A percentile compares a stretch with the other conserved stretches of the same genome.
phyloP scores from a whole-genome alignment of 2,113 vertebrate genomes.

The Salminus brasiliensis region DNA sequence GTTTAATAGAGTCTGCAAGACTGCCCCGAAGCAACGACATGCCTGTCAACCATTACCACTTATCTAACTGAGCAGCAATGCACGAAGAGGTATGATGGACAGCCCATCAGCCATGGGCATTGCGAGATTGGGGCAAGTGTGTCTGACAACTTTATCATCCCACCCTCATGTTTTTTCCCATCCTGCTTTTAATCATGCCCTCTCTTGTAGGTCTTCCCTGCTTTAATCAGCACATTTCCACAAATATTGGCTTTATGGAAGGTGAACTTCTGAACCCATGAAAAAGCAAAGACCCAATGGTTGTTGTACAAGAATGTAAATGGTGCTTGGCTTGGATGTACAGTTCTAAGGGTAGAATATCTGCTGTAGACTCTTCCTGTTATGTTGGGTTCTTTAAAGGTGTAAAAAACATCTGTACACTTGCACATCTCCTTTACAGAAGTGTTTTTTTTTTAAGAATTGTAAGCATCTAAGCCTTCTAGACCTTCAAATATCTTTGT shows the following conservation, averaged over 20 bases:
- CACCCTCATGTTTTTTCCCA: background rate
- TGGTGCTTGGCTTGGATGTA: background rate
- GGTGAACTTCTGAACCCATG: slow-evolving; percentile 32
- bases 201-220: background rate
- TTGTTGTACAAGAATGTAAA: background rate
- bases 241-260: background rate
- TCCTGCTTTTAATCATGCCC: background rate
- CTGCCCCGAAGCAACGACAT: slow-evolving; percentile 7
- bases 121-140: slow-evolving; percentile 40
- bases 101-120: slow-evolving; percentile 44
- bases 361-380: too few relatives aligned
- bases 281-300: background rate
- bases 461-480: too few relatives aligned
- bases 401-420: too few relatives aligned
- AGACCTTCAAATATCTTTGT: too few relatives aligned
- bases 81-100: slow-evolving; percentile 41
- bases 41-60: slow-evolving; percentile 39
- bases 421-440: too few relatives aligned
- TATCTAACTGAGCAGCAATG: slow-evolving; percentile 48
- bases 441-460: too few relatives aligned
- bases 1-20: slow-evolving; percentile 32
- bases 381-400: too few relatives aligned
- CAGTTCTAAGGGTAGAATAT: background rate
- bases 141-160: slow-evolving; percentile 52
- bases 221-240: slow-evolving; percentile 35